Evolutionary conservation across 30 jellyfish, hydroid and myxozoan genomes (phyloP).

Genomic region (Sanderia malayensis): DNA sequence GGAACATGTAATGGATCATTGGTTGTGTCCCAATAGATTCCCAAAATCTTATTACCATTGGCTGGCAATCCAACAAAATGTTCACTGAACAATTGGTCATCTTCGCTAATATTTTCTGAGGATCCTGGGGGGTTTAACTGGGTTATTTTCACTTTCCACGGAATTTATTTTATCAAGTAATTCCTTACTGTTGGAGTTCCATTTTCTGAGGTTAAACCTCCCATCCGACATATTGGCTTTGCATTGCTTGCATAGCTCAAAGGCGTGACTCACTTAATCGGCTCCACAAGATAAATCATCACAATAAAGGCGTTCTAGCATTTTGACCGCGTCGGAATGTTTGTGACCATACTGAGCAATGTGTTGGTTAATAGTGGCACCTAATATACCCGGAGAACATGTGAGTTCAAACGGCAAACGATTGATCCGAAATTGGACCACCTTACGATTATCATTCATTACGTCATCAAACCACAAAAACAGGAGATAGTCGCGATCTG

Average conservation of each 20-base stretch:
- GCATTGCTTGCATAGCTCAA: not conserved
- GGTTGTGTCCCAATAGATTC: too few relatives aligned
- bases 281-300: not conserved
- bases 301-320: not conserved
- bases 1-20: too few relatives aligned
- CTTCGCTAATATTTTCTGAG: too few relatives aligned
- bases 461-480: not conserved
- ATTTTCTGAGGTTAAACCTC: not conserved
- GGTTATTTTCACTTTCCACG: too few relatives aligned
- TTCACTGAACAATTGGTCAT: too few relatives aligned
- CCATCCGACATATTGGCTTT: not conserved
- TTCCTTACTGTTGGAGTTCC: not conserved
- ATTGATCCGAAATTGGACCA: not conserved
- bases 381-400: not conserved
- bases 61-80: too few relatives aligned
- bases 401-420: not conserved
- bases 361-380: not conserved
- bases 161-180: too few relatives aligned
- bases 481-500: not conserved
- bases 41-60: too few relatives aligned
- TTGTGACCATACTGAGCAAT: not conserved
- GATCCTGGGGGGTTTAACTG: too few relatives aligned
- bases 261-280: not conserved
- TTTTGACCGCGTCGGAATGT: not conserved
- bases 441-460: not conserved